Conservation (phyloP, 2,113 vertebrate genomes). For the Rhombomys opimus region DNA sequence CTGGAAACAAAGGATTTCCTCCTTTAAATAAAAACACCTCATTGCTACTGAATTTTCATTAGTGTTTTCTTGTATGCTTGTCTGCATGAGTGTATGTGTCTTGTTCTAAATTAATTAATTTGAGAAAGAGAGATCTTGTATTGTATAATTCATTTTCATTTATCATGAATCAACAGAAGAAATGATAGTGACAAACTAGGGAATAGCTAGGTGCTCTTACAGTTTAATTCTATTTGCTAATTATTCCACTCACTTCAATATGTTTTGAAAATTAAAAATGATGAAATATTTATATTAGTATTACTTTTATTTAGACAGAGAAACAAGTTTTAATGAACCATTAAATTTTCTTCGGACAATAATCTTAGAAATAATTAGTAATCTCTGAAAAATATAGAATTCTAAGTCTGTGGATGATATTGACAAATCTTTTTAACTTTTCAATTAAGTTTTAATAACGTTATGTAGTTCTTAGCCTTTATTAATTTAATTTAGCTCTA, state of each 20-base stretch:
- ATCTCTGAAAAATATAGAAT: slow-evolving; percentile 17
- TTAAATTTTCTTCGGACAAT: slow-evolving; percentile 7
- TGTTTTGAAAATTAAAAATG: slow-evolving; percentile 57
- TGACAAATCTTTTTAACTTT: slow-evolving; percentile 55
- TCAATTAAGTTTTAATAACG: slow-evolving; percentile 53
- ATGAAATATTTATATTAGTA: slow-evolving; percentile 56
- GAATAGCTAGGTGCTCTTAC: neutral
- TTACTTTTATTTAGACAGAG: slow-evolving; percentile 55
- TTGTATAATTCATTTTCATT: slow-evolving; percentile 53
- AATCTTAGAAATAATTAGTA: slow-evolving; percentile 11
- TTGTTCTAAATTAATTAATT: slow-evolving; percentile 48
- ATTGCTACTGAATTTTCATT: slow-evolving; percentile 28
- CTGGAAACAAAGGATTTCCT: slow-evolving; percentile 16
- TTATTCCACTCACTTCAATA: slow-evolving; percentile 44
- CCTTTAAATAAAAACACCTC: slow-evolving; percentile 53
- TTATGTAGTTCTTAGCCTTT: slow-evolving; percentile 21
- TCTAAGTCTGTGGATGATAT: slow-evolving; percentile 45
- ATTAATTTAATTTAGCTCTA: slow-evolving; percentile 39
- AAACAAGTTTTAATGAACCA: slow-evolving; percentile 46
- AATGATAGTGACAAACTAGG: slow-evolving; percentile 46
- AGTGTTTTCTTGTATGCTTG: neutral
- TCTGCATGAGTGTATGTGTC: neutral
- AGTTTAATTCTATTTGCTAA: slow-evolving; percentile 50
- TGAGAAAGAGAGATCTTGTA: slow-evolving; percentile 42
- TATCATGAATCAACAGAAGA: slow-evolving; percentile 50